Evolutionary conservation across 2,113 vertebrate species (phyloP).

Genomic region (Jacana jacana): DNA sequence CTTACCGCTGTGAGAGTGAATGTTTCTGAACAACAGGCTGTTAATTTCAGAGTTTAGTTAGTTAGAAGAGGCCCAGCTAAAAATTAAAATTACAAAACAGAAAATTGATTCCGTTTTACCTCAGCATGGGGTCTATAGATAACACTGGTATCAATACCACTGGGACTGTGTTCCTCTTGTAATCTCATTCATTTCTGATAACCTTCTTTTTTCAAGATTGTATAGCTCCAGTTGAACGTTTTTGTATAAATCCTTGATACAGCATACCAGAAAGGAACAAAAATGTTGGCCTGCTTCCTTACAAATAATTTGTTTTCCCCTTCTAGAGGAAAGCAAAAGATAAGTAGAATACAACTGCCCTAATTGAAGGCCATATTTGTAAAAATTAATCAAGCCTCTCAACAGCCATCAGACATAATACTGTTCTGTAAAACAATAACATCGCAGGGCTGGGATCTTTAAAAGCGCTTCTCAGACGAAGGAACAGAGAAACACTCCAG

Average conservation of each 20-base stretch:
- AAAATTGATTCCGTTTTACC: too few relatives aligned
- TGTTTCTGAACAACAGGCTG: too few relatives aligned
- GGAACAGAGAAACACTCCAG: neutral
- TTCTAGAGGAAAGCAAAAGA: neutral
- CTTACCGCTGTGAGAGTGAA: too few relatives aligned
- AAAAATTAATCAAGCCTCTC: neutral
- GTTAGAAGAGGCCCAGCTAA: too few relatives aligned
- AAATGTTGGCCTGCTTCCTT: neutral
- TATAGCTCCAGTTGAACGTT: neutral
- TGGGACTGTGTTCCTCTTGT: neutral
- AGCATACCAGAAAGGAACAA: neutral
- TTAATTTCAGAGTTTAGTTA: too few relatives aligned
- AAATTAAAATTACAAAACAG: too few relatives aligned
- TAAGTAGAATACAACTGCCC: neutral
- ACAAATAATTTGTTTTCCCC: neutral
- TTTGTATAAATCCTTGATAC: neutral
- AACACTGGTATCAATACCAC: neutral
- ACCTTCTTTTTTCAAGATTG: neutral
- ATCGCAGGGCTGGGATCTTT: neutral
- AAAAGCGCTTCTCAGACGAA: neutral
- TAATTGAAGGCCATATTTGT: neutral
- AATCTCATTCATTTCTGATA: neutral
- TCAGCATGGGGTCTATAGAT: too few relatives aligned
- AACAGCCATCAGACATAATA: neutral
- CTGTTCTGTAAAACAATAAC: neutral